Conservation (phyloP, 2,113 vertebrate species). For the Rousettus leschenaultii region DNA sequence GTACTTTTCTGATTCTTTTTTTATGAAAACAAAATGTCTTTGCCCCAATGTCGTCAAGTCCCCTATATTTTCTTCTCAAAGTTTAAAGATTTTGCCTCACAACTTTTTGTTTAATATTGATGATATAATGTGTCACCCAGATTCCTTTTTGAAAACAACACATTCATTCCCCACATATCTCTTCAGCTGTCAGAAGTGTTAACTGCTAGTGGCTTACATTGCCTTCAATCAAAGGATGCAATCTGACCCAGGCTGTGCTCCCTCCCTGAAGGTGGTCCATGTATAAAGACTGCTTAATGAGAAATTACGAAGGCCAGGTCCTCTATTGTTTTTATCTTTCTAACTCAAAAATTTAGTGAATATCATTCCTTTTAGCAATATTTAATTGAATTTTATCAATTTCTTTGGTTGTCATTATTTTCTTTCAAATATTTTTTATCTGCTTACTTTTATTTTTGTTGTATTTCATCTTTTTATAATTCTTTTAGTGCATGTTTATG, state of each 20-base stretch:
- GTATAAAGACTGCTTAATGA: not conserved
- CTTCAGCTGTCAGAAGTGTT: not conserved
- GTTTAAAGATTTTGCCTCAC: not conserved
- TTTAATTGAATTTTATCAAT: not conserved
- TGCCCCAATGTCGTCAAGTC: not conserved
- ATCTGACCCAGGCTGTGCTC: not conserved
- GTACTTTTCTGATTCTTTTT: not conserved
- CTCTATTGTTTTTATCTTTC: not conserved
- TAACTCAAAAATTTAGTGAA: not conserved
- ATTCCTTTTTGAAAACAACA: not conserved
- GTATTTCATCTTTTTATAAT: not conserved
- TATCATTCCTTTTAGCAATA: not conserved
- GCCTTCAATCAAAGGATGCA: not conserved
- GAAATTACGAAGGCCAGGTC: not conserved
- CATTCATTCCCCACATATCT: not conserved
- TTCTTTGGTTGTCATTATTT: not conserved
- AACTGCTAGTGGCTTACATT: not conserved
- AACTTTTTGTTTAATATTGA: not conserved
- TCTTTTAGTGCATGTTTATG: not conserved
- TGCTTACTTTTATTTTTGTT: not conserved
- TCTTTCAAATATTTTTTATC: not conserved
- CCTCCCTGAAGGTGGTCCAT: not conserved
- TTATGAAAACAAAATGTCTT: not conserved
- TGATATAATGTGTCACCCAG: not conserved
- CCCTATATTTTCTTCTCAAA: not conserved